These are phyloP conservation scores for Cirrhinus mrigala DNA, from an alignment of 2,797 vertebrate species.

Conservation along the genomic window DNA sequence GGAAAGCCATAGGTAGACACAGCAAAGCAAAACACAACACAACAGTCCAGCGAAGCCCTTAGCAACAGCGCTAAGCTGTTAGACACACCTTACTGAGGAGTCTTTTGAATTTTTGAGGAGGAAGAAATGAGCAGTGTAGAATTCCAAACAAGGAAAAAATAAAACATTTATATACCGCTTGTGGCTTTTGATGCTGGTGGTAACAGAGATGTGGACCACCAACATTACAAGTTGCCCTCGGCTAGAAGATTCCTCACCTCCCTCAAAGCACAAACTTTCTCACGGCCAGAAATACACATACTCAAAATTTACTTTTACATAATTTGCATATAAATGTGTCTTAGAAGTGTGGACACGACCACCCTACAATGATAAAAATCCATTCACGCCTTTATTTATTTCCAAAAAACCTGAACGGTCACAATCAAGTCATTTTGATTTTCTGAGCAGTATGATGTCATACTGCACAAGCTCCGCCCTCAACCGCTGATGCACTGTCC, in stretches of 20 bases:
- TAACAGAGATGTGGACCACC: conserved; percentile 69
- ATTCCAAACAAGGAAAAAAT: conserved; percentile 20
- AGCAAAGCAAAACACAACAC: conserved; percentile 17
- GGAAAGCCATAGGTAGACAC: conserved; percentile 28
- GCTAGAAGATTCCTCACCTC: conserved; percentile 70
- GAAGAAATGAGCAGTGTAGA: conserved; percentile 1
- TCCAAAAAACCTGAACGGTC: no score
- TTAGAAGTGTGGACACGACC: no score
- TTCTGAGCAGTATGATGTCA: no score
- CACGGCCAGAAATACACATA: background rate
- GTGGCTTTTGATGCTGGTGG: conserved; percentile 42
- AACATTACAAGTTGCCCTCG: conserved; percentile 72
- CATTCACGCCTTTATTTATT: no score
- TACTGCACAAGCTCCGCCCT: no score
- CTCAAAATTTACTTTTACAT: no score
- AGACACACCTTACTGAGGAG: conserved; percentile 24
- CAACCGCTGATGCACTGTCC: no score
- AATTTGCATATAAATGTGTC: no score
- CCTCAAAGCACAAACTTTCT: conserved; percentile 62
- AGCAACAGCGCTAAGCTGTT: conserved; percentile 36
- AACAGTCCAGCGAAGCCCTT: conserved; percentile 31
- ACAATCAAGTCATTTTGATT: no score
- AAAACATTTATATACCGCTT: conserved; percentile 15
- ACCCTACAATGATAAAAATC: no score
- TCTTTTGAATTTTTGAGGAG: conserved; percentile 3